phyloP scores from a whole-genome alignment of 2,797 vertebrate genomes.

The Diplodus puntazzo region DNA sequence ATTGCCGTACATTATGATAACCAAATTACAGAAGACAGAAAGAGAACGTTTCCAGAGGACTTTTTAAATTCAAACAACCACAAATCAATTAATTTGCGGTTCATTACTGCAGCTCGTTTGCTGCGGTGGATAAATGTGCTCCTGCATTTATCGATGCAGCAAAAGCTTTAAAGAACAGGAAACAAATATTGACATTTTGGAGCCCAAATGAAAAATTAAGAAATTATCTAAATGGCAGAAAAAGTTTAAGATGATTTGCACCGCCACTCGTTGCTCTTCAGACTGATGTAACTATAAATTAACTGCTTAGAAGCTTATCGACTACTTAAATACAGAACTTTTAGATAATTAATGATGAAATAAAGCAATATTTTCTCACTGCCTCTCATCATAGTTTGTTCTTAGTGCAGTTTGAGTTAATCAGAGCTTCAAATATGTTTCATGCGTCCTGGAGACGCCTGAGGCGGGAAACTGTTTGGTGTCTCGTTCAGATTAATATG shows the following conservation, averaged over 20 bases:
- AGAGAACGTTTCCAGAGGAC: not conserved
- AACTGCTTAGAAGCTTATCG: no score
- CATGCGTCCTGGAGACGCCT: no score
- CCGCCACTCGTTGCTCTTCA: not conserved
- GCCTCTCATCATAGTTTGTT: not conserved
- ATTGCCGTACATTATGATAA: not conserved
- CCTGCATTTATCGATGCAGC: not conserved
- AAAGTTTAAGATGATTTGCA: not conserved
- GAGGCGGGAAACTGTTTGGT: no score
- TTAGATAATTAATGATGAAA: no score
- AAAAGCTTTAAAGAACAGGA: not conserved
- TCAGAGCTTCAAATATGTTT: not conserved
- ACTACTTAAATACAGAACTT: no score
- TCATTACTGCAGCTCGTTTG: not conserved
- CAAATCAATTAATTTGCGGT: not conserved
- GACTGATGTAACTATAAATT: no score
- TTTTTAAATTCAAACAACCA: not conserved
- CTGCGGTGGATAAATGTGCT: not conserved
- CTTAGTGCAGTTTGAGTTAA: no score
- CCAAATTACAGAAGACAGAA: not conserved
- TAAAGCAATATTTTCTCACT: not conserved
- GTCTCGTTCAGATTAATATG: no score
- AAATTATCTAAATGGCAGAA: not conserved
- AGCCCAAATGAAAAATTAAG: not conserved
- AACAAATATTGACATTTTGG: not conserved